Evolutionary conservation across 2,113 vertebrate species (phyloP), one percentile per base, ranked within the genome.

Genomic region (Psittacara wagleri): DNA sequence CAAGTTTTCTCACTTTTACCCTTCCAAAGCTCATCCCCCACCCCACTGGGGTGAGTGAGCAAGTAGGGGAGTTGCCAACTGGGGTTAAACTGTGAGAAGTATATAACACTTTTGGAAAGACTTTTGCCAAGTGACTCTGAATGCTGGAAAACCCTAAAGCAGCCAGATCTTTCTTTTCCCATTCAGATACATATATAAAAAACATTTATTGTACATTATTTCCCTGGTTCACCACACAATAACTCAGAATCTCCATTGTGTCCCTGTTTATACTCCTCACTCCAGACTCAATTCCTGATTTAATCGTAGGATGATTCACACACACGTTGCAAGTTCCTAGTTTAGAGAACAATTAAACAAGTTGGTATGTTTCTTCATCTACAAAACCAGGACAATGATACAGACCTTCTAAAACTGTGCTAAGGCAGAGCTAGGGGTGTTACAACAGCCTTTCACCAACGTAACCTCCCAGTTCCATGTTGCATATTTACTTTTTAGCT

Each of bases 161-260:
- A 81, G 61, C 33, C 39, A 91, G n/a, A 96, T 67, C 43, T 4
- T 35, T 52, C 24, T 91, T 52, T 77, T 66, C 64, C 29, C 29
- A 77, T 77, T 81, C 63, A 37, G 22, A 74, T 22, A 86, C 6
- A 76, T 18, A 61, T 17, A n/a, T 9, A 62, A 27, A 62, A 27
- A 4, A 27, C 24, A 68, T 81, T 86, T 88, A 83, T 64, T 84
- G 48, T 31, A 92, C 90, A 86, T 90, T 92, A 94, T 81, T 90
- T 93, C 35, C 37, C 86, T 93, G 75, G 35, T 41, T 95, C 48
- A 41, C 33, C 51, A 72, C 59, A 83, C 43, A 77, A 31, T 81
- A 93, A 72, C 64, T 51, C 77, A 68, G 35, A 90, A 78, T 86
- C 35, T 90, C 48, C 51, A 68, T 48, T 83, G 55, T 66, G 43